A percentile compares a stretch with the other conserved stretches of the same genome.
Evolutionary conservation across 2,888 invertebrate genomes (phyloP).

Genomic region (Amblyteles armatorius): DNA sequence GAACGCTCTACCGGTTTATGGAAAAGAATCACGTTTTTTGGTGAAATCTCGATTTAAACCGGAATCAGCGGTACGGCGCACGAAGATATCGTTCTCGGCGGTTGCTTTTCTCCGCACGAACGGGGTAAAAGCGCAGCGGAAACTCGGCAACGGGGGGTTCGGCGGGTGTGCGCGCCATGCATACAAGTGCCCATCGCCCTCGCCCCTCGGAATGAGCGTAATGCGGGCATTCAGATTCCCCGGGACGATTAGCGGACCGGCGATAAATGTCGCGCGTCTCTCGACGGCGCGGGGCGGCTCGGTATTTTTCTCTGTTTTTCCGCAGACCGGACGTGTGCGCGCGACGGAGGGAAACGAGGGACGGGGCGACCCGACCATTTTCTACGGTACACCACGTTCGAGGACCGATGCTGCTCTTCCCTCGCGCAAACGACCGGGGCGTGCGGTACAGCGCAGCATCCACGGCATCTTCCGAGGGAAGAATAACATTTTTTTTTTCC

Average conservation of each 20-base stretch:
- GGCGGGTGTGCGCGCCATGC: constrained; percentile 62
- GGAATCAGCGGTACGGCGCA: constrained; percentile 48
- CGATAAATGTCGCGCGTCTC: constrained; percentile 72
- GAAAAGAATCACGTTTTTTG: constrained; percentile 67
- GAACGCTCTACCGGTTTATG: constrained; percentile 46
- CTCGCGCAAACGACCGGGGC: constrained; percentile 29
- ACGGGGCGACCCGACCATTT: not conserved
- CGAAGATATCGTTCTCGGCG: constrained; percentile 46
- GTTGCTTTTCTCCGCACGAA: constrained; percentile 2
- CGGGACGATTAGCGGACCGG: constrained; percentile 78
- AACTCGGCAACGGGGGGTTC: constrained; percentile 15
- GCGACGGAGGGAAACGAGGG: not conserved
- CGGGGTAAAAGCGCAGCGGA: not conserved
- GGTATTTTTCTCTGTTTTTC: not conserved
- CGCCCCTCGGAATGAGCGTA: constrained; percentile 61
- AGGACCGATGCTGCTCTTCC: constrained; percentile 27
- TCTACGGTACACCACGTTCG: constrained; percentile 32
- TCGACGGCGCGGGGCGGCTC: not conserved
- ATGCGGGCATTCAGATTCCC: constrained; percentile 77
- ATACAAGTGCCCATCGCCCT: constrained; percentile 70
- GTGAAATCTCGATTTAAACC: constrained; percentile 64
- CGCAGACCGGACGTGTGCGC: constrained; percentile 7
- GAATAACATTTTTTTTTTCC: not conserved
- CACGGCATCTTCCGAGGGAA: constrained; percentile 4
- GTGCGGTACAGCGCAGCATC: constrained; percentile 2